A percentile compares a stretch with the other conserved stretches of the same genome.
These are phyloP conservation scores for Lathamus discolor DNA, from an alignment of 2,113 vertebrate species.

Conservation along the genomic window DNA sequence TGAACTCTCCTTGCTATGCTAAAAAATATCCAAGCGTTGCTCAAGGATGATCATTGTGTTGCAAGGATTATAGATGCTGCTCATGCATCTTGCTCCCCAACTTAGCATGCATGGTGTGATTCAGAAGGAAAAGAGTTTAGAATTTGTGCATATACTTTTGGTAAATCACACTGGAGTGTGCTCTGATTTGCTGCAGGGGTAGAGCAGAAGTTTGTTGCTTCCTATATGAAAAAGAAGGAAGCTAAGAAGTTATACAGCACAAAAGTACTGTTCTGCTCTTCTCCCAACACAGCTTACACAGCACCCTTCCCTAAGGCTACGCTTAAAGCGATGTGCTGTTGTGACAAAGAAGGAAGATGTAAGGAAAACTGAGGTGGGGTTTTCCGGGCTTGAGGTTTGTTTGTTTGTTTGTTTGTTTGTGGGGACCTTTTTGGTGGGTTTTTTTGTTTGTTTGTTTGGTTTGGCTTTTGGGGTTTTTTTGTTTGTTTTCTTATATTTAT, in stretches of 20 bases:
- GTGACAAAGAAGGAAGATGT: background rate
- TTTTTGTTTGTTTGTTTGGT: too few relatives aligned
- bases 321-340: background rate
- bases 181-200: background rate
- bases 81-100: background rate
- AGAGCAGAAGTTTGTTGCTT: background rate
- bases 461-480: too few relatives aligned
- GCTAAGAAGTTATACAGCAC: background rate
- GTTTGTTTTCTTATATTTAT: background rate
- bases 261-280: background rate
- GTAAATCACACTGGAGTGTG: background rate
- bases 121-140: background rate
- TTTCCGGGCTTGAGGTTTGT: accelerated
- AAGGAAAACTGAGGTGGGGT: background rate
- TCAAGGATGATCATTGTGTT: background rate
- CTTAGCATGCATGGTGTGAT: background rate
- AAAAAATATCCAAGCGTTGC: background rate
- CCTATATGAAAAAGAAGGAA: background rate
- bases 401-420: background rate
- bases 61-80: background rate
- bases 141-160: background rate
- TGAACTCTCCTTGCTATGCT: background rate
- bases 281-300: background rate
- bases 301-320: background rate
- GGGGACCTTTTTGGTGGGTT: too few relatives aligned